phyloP scores from a whole-genome alignment of 53 echinoderm and acorn worm species.

The Luidia sarsii region DNA sequence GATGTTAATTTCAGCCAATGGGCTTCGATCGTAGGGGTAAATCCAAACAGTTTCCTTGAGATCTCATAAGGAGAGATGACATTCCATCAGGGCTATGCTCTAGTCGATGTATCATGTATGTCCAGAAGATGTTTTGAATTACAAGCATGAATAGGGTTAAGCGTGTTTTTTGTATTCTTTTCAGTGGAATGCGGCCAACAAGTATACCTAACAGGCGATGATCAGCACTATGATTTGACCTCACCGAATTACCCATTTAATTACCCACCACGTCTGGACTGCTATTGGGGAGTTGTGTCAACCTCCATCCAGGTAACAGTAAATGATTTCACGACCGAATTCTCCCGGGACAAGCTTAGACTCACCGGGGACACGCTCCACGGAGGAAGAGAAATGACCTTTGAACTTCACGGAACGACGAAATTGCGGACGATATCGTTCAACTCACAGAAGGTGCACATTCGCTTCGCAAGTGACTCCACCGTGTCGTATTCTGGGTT shows the following conservation, averaged over 20 bases:
- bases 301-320: neutral
- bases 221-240: neutral
- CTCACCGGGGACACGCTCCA: neutral
- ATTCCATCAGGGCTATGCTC: no score
- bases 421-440: conserved; percentile 27
- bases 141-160: no score
- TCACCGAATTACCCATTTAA: conserved; percentile 18
- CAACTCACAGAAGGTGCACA: neutral
- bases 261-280: conserved; percentile 24
- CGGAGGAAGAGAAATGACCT: neutral
- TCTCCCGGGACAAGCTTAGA: neutral
- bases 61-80: no score
- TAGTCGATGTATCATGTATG: no score
- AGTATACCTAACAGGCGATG: neutral
- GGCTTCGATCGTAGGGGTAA: no score
- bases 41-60: no score
- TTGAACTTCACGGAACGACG: neutral
- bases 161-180: neutral
- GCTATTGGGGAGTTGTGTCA: conserved; percentile 11
- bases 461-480: neutral
- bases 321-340: neutral
- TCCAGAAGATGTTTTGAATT: no score
- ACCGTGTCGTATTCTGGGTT: conserved; percentile 8
- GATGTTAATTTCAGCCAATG: no score
- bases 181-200: neutral